These are phyloP conservation scores for Drosophila tanythrix DNA, from an alignment of 2,888 invertebrate species.

Conservation along the genomic window DNA sequence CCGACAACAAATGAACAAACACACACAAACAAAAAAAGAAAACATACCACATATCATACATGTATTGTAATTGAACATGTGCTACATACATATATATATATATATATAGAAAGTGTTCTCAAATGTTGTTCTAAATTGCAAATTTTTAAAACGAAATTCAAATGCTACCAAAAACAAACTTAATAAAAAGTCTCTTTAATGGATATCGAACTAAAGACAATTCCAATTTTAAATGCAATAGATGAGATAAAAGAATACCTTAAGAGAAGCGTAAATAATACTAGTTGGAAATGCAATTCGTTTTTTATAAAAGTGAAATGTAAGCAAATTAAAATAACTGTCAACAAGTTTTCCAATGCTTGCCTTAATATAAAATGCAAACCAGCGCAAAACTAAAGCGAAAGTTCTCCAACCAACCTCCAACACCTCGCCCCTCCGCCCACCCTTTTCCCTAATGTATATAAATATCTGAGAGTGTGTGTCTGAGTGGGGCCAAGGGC, in stretches of 20 bases:
- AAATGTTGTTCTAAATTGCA: conserved; percentile 8
- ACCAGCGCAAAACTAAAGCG: conserved; percentile 74
- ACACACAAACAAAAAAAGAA: conserved; percentile 1
- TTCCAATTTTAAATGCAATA: not conserved
- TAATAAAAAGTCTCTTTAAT: conserved; percentile 49
- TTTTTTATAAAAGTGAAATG: conserved; percentile 4
- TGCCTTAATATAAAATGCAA: conserved; percentile 59
- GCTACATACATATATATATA: not conserved
- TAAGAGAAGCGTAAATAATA: not conserved
- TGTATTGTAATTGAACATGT: conserved; percentile 7
- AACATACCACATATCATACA: not conserved
- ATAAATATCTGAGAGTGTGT: conserved; percentile 58
- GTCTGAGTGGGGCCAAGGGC: conserved; percentile 73
- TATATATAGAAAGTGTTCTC: conserved; percentile 1
- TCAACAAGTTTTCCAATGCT: conserved; percentile 56
- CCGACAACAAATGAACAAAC: conserved; percentile 13
- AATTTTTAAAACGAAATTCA: conserved; percentile 33
- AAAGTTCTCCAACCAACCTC: conserved; percentile 49
- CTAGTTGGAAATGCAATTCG: not conserved
- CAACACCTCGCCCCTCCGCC: not conserved
- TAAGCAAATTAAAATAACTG: conserved; percentile 35
- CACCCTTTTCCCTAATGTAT: conserved; percentile 42
- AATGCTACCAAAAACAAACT: conserved; percentile 44
- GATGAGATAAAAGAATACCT: not conserved
- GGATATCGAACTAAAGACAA: conserved; percentile 23